These are phyloP conservation scores for Oxyteleia sp. DNA, from an alignment of 2,888 invertebrate species.

Conservation along the genomic window DNA sequence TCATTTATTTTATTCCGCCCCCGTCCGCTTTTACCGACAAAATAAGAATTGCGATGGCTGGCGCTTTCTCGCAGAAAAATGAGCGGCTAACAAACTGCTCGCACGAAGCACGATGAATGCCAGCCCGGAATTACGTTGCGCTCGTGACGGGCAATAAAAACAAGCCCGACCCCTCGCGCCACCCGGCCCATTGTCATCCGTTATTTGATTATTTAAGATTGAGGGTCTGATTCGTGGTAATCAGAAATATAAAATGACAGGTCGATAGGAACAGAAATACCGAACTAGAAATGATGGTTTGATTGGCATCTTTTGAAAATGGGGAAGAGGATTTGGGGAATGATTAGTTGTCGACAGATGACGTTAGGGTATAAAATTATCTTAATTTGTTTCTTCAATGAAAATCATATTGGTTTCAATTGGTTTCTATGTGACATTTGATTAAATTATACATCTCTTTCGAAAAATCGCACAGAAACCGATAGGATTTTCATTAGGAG, in stretches of 20 bases:
- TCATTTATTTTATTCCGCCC: constrained; percentile 78
- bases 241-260: too few relatives aligned
- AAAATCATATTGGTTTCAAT: too few relatives aligned
- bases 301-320: too few relatives aligned
- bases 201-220: constrained; percentile 47
- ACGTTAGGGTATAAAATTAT: too few relatives aligned
- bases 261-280: too few relatives aligned
- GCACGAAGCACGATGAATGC: constrained; percentile 77
- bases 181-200: constrained; percentile 50
- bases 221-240: background rate
- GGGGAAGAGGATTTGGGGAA: too few relatives aligned
- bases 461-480: too few relatives aligned
- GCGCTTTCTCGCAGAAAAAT: constrained; percentile 75
- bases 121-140: constrained; percentile 74
- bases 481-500: too few relatives aligned
- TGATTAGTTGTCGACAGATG: too few relatives aligned
- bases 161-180: constrained; percentile 2
- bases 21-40: constrained; percentile 63
- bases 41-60: constrained; percentile 70
- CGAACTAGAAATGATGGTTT: background rate
- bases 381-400: too few relatives aligned
- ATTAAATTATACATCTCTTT: too few relatives aligned
- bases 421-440: too few relatives aligned
- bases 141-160: constrained; percentile 72
- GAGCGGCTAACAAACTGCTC: constrained; percentile 78